These are phyloP conservation scores for Serrognathus titanus DNA, from an alignment of 2,888 invertebrate species.

Conservation along the genomic window DNA sequence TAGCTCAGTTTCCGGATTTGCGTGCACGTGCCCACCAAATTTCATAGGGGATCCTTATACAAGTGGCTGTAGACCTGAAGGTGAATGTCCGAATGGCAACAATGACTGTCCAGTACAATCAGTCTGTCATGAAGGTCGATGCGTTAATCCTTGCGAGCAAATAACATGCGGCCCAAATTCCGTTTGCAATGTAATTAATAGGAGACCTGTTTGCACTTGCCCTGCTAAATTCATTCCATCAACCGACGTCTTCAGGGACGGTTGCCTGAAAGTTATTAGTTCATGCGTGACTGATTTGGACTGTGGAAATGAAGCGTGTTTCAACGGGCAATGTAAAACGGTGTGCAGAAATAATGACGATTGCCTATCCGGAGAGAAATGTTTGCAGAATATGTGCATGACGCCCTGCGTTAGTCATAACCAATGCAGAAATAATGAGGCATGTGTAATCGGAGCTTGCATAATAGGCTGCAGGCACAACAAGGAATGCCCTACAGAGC, in stretches of 20 bases:
- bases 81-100: constrained; percentile 69
- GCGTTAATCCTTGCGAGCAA: constrained; percentile 77
- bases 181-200: constrained; percentile 72
- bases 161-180: constrained; percentile 76
- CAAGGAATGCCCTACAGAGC: constrained; percentile 70
- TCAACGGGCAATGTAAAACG: constrained; percentile 78
- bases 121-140: constrained; percentile 66
- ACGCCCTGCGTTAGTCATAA: constrained; percentile 77
- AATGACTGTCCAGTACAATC: constrained; percentile 73
- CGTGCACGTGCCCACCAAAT: constrained; percentile 76
- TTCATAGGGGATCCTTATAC: constrained; percentile 73
- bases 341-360: constrained; percentile 75
- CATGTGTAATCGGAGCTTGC: constrained; percentile 78
- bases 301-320: constrained; percentile 76
- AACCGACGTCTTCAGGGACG: constrained; percentile 59
- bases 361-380: constrained; percentile 76
- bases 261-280: constrained; percentile 68
- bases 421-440: constrained; percentile 76
- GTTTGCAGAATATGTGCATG: constrained; percentile 73
- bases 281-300: constrained; percentile 69
- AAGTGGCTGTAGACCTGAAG: constrained; percentile 75
- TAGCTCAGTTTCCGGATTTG: constrained; percentile 61
- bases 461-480: constrained; percentile 80
- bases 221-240: constrained; percentile 71
- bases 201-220: constrained; percentile 76